These are phyloP conservation scores for Alcis repandata DNA, from an alignment of 2,888 invertebrate genomes.

Conservation along the genomic window DNA sequence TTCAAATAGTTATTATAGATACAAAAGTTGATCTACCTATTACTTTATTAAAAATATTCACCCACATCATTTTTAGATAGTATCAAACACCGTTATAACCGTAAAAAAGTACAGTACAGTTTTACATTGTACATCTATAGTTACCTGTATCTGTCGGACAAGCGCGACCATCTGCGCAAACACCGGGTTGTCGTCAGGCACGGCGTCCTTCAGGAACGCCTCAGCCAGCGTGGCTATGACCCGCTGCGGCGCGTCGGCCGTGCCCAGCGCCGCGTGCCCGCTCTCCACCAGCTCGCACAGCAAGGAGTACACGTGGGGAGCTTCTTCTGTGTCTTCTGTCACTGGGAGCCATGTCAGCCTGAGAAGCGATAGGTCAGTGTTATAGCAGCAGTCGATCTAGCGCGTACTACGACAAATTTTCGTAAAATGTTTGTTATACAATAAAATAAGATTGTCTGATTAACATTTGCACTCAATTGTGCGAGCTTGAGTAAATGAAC, in stretches of 20 bases:
- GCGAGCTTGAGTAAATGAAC: neutral
- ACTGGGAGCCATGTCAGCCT: conserved; percentile 98
- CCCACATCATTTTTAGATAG: no score
- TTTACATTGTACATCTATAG: neutral
- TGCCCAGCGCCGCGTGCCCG: conserved; percentile 94
- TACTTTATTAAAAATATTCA: no score
- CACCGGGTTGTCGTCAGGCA: conserved; percentile 91
- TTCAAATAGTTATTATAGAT: no score
- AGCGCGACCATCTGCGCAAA: conserved; percentile 94
- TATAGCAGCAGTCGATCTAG: neutral
- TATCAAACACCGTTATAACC: no score
- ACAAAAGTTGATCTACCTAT: no score
- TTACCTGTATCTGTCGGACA: conserved; percentile 94
- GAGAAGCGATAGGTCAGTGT: conserved; percentile 16
- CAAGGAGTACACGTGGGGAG: conserved; percentile 97
- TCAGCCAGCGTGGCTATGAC: conserved; percentile 96
- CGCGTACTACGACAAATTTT: no score
- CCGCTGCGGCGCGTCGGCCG: conserved; percentile 95
- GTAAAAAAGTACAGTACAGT: no score
- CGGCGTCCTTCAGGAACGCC: conserved; percentile 94
- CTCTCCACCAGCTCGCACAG: conserved; percentile 97
- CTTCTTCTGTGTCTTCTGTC: conserved; percentile 98
- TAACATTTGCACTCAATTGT: no score
- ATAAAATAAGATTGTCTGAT: no score
- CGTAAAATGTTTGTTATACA: no score